A percentile compares a stretch with the other conserved stretches of the same genome.
phyloP scores from a whole-genome alignment of 2,888 invertebrate genomes.

The Odontomyia ornata region DNA sequence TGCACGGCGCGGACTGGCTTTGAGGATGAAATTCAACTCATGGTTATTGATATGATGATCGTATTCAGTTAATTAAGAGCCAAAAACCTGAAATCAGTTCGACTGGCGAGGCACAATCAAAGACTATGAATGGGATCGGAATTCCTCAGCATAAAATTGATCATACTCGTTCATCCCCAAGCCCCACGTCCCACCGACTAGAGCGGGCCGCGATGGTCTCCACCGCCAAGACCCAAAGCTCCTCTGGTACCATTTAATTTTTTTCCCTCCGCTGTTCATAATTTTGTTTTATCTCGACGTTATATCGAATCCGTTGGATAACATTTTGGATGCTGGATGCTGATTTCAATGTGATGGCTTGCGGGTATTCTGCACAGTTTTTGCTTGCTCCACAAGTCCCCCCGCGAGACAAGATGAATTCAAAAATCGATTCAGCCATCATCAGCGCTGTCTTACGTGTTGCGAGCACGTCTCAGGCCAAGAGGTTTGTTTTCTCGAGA shows the following conservation, averaged over 20 bases:
- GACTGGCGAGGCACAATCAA: conserved; percentile 13
- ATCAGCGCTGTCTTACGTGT: neutral
- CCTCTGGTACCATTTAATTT: neutral
- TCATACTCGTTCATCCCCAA: neutral
- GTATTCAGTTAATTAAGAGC: conserved; percentile 37
- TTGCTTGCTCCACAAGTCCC: neutral
- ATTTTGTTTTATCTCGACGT: conserved; percentile 20
- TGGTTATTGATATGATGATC: conserved; percentile 38
- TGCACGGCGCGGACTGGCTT: neutral
- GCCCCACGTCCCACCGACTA: neutral
- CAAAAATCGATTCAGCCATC: neutral
- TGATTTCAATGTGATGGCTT: conserved; percentile 17
- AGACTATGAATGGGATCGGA: conserved; percentile 16
- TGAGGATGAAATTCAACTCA: conserved; percentile 20
- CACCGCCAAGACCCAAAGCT: neutral
- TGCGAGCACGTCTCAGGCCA: neutral
- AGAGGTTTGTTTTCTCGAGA: neutral
- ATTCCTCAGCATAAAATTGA: conserved; percentile 37
- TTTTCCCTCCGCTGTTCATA: conserved; percentile 9
- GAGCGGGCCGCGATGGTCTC: neutral
- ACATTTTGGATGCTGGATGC: conserved; percentile 7
- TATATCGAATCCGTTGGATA: conserved; percentile 33
- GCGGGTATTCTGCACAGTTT: conserved; percentile 19
- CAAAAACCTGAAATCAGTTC: conserved; percentile 21
- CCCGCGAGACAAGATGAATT: neutral